Conservation (phyloP, 2,888 invertebrate genomes). For the Linnaemya vulpina region DNA sequence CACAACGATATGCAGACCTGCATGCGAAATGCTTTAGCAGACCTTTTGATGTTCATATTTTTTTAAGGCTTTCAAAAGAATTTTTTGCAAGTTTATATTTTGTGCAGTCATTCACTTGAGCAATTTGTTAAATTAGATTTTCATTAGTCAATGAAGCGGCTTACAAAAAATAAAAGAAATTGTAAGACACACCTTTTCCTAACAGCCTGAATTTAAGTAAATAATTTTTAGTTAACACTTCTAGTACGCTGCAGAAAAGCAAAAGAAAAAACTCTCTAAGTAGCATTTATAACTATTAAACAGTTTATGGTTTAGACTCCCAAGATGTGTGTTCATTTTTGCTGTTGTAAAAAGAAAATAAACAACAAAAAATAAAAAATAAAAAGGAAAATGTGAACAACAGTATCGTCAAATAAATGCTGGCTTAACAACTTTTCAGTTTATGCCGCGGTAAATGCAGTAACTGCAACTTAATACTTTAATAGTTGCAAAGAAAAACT, state of each 20-base stretch:
- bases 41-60: too few relatives aligned
- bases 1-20: neutral
- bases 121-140: neutral
- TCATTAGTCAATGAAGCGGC: neutral
- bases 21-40: too few relatives aligned
- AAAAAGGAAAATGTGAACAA: neutral
- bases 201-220: neutral
- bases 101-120: neutral
- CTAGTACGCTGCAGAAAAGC: too few relatives aligned
- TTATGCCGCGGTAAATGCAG: conserved; percentile 70
- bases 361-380: neutral
- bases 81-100: neutral
- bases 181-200: neutral
- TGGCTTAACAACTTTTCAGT: conserved; percentile 58
- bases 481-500: conserved; percentile 79
- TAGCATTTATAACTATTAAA: conserved; percentile 11
- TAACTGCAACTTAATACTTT: conserved; percentile 80
- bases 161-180: neutral
- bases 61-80: neutral
- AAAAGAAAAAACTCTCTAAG: neutral
- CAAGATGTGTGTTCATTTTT: neutral
- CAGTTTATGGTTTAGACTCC: neutral
- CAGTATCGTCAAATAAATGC: conserved; percentile 27
- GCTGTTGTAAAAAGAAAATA: neutral
- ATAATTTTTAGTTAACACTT: neutral